phyloP scores from a whole-genome alignment of 2,113 vertebrate species.

The Sisor rabdophorus region DNA sequence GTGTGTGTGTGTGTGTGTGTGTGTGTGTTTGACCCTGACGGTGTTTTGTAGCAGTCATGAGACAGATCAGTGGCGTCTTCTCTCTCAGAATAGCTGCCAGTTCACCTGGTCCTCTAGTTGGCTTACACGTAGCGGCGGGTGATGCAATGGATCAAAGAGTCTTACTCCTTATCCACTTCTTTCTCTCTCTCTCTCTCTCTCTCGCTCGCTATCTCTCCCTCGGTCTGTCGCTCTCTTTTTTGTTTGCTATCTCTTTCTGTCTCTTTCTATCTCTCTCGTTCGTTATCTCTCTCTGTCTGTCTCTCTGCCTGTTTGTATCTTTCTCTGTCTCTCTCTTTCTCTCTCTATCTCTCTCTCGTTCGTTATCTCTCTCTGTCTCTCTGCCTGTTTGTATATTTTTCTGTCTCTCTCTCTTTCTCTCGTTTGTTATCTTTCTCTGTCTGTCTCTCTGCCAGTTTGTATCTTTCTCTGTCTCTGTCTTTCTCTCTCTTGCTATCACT shows the following conservation, averaged over 20 bases:
- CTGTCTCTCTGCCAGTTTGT: too few relatives aligned
- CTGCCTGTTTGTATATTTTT: too few relatives aligned
- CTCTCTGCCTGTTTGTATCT: too few relatives aligned
- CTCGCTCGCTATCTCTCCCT: background rate
- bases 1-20: constrained; percentile 5
- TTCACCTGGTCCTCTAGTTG: constrained; percentile 46
- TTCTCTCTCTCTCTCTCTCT: constrained; percentile 24
- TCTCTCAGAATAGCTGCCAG: constrained; percentile 43
- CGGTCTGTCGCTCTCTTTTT: too few relatives aligned
- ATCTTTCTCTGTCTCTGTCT: too few relatives aligned
- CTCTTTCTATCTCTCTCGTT: constrained; percentile 7
- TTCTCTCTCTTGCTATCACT: too few relatives aligned
- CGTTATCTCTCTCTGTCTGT: constrained; percentile 17
- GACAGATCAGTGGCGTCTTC: constrained; percentile 38
- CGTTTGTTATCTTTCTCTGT: too few relatives aligned
- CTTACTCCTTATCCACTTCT: constrained; percentile 24
- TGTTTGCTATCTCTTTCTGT: background rate
- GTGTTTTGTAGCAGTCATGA: constrained; percentile 49
- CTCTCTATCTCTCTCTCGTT: constrained; percentile 17
- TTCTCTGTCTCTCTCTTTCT: constrained; percentile 6
- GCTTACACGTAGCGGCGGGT: constrained; percentile 36
- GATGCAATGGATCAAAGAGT: constrained; percentile 44
- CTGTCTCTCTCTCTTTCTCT: constrained; percentile 13
- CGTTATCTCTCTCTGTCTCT: constrained; percentile 18
- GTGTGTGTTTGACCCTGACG: constrained; percentile 27